Percentiles rank a stretch among this genome's conserved stretches.
Conservation (phyloP, 1,140 invertebrate species). For the Ditylenchus dipsaci region DNA sequence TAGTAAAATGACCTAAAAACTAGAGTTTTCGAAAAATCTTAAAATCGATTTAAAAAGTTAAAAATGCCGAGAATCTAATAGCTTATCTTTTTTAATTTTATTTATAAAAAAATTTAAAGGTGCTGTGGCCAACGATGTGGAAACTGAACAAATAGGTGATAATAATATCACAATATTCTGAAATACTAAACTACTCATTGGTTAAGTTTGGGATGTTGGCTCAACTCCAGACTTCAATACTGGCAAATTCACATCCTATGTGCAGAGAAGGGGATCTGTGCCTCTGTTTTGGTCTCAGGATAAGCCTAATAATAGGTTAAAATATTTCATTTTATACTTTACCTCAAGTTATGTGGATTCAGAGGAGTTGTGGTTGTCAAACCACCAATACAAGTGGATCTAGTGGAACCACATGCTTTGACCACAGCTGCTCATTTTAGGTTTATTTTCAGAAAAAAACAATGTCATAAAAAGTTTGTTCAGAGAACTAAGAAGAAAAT, state of each 20-base stretch:
- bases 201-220: constrained; percentile 47
- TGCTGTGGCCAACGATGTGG: constrained; percentile 55
- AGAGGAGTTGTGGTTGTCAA: constrained; percentile 50
- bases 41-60: too few species aligned
- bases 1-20: too few species aligned
- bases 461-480: constrained; percentile 8
- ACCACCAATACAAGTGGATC: constrained; percentile 52
- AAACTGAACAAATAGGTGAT: constrained; percentile 47
- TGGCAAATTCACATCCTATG: constrained; percentile 50
- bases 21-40: too few species aligned
- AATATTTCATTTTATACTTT: not conserved
- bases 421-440: constrained; percentile 54
- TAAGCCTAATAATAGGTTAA: constrained; percentile 28
- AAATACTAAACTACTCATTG: not conserved
- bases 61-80: too few species aligned
- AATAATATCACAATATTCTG: too few species aligned
- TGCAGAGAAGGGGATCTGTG: constrained; percentile 53
- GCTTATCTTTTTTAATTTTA: too few species aligned
- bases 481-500: constrained; percentile 49
- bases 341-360: too few species aligned
- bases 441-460: constrained; percentile 8
- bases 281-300: constrained; percentile 58
- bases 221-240: constrained; percentile 33
- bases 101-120: constrained; percentile 22
- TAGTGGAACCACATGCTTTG: constrained; percentile 49